phyloP scores from a whole-genome alignment of 2,113 vertebrate species.

The Pandion haliaetus region DNA sequence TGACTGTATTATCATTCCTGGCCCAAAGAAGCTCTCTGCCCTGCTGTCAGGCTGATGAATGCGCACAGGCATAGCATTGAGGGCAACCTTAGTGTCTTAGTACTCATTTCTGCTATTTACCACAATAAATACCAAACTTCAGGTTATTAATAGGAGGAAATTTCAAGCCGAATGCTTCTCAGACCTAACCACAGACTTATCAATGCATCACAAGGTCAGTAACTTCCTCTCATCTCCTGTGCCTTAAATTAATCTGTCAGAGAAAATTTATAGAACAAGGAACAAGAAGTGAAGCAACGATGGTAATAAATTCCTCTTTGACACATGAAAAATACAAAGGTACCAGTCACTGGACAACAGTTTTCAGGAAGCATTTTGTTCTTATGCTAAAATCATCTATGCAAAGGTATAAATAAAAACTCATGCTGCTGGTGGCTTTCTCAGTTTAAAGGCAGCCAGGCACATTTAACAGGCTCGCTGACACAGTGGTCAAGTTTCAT shows the following conservation, averaged over 20 bases:
- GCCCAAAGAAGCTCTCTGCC: not conserved
- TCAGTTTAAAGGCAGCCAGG: not conserved
- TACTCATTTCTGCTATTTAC: not conserved
- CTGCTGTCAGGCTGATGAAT: not conserved
- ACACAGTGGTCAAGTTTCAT: not conserved
- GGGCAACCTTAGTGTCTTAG: not conserved
- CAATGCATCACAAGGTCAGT: not conserved
- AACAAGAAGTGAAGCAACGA: not conserved
- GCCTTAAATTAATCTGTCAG: not conserved
- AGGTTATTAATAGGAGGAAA: not conserved
- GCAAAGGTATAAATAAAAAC: not conserved
- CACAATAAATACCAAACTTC: not conserved
- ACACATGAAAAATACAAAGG: not conserved
- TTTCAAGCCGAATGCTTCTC: not conserved
- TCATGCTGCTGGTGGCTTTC: not conserved
- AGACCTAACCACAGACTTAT: not conserved
- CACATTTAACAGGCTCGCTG: not conserved
- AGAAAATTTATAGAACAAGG: not conserved
- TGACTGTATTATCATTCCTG: not conserved
- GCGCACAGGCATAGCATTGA: accelerated
- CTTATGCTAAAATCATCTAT: not conserved
- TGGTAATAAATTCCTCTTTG: not conserved
- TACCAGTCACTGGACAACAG: not conserved
- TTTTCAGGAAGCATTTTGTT: not conserved
- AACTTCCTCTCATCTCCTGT: not conserved